phyloP scores from a whole-genome alignment of 2,888 invertebrate species.

The Papilio protenor region DNA sequence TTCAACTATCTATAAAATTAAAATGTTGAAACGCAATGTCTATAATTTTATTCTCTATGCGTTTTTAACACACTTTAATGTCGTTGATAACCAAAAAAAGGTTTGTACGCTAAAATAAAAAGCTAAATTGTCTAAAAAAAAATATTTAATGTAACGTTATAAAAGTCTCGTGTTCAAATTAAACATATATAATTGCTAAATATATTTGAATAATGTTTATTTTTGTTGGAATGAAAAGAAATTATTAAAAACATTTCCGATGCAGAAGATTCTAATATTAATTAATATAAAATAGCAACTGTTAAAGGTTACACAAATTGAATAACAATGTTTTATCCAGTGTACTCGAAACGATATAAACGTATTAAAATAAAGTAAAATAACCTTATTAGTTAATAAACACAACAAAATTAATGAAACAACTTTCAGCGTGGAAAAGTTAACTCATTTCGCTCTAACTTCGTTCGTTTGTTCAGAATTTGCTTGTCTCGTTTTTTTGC shows the following conservation, averaged over 20 bases:
- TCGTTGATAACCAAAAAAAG: no score
- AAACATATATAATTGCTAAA: no score
- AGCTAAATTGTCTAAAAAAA: no score
- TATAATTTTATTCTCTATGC: not conserved
- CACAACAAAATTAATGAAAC: conserved; percentile 30
- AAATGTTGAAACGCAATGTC: not conserved
- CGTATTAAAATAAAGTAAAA: conserved; percentile 25
- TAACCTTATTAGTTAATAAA: conserved; percentile 30
- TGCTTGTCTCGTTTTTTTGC: conserved; percentile 11
- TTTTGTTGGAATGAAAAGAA: no score
- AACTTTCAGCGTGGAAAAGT: conserved; percentile 24
- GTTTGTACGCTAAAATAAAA: no score
- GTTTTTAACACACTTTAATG: no score
- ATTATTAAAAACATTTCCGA: no score
- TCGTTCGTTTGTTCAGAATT: conserved; percentile 26
- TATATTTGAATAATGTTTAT: no score
- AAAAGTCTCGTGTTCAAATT: no score
- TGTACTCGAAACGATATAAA: not conserved
- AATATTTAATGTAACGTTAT: no score
- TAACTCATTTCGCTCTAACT: conserved; percentile 31
- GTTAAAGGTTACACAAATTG: not conserved
- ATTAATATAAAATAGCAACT: not conserved
- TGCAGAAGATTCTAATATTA: no score
- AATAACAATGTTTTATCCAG: not conserved
- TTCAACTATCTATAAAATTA: not conserved